Evolutionary conservation across 2,888 invertebrate species (phyloP), one percentile per base, ranked within the genome.

Genomic region (Oeneis ivallda): DNA sequence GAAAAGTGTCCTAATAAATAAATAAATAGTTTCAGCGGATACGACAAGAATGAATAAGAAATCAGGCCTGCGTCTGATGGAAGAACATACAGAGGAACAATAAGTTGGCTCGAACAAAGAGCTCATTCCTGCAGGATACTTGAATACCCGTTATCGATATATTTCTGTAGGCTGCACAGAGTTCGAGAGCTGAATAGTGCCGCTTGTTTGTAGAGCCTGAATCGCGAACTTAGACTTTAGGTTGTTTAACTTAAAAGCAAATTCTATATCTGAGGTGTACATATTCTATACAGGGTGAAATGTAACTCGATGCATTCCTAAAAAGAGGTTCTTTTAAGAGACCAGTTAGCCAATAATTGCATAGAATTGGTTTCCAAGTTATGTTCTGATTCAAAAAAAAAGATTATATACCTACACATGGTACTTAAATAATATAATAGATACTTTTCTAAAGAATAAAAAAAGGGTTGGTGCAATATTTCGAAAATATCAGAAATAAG

Each of bases 21-120:
- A 26, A 26, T 26, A 49, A 49, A 49, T 49, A 49, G 17, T 49
- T 49, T 49, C 19, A 19, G 26, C 17, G 4, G 43, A 19, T 17
- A 49, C 49, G 49, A 50, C 13, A 17, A 6, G 49, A 50, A 39
- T n/a, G 56, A 17, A 17, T 19, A 39, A 56, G 56, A 13, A 56
- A 50, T 6, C 49, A 41, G 41, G 41, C 9, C 11, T 52, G 45
- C 54, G 50, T 54, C 34, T 32, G 45, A 49, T 3, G 37, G 47
- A 62, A 52, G 64, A 65, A 56, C 56, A 63, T 67, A 66, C 53
- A 54, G 37, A 56, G 59, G 67, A 78, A 82, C 82, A 84, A 83
- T 81, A 78, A 77, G 73, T 67, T 74, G 68, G 57, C 69, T 66
- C 70, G 77, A 81, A 84, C 84, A 84, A 84, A 84, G 78, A 79